These are phyloP conservation scores for Tachina fera DNA, from an alignment of 2,888 invertebrate species.

Conservation along the genomic window DNA sequence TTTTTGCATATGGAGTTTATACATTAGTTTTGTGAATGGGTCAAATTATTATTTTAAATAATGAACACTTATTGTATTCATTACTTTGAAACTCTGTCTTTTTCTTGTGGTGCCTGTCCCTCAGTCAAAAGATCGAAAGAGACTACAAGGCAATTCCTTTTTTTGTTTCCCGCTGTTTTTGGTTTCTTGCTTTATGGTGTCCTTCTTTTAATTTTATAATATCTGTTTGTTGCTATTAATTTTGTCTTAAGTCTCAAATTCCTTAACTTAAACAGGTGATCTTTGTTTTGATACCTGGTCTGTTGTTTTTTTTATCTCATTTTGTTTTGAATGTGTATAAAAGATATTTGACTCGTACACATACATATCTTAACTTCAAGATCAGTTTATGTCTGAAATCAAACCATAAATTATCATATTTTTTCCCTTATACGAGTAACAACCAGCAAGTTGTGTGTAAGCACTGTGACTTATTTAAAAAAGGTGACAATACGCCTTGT, in stretches of 20 bases:
- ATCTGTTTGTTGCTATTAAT: constrained; percentile 36
- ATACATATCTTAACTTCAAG: constrained; percentile 62
- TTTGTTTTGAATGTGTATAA: neutral
- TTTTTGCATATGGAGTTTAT: too few relatives aligned
- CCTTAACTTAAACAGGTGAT: constrained; percentile 68
- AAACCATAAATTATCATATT: constrained; percentile 64
- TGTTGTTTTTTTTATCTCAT: neutral
- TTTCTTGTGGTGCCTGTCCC: neutral
- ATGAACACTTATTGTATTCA: neutral
- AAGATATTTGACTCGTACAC: constrained; percentile 42
- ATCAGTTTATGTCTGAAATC: constrained; percentile 66
- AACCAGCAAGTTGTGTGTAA: neutral
- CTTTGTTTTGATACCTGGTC: constrained; percentile 49
- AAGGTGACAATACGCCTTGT: constrained; percentile 61
- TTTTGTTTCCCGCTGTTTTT: constrained; percentile 47
- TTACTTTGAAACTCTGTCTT: constrained; percentile 18
- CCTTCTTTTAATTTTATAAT: constrained; percentile 46
- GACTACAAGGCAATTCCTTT: constrained; percentile 14
- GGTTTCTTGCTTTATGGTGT: constrained; percentile 27
- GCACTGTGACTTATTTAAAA: constrained; percentile 21
- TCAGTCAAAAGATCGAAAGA: neutral
- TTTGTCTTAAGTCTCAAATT: constrained; percentile 36
- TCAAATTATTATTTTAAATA: too few relatives aligned
- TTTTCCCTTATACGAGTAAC: neutral
- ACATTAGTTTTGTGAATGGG: too few relatives aligned